Percentiles rank a stretch among this genome's conserved stretches.
Conservation (phyloP, 2,888 invertebrate species). For the Oligia strigilis region DNA sequence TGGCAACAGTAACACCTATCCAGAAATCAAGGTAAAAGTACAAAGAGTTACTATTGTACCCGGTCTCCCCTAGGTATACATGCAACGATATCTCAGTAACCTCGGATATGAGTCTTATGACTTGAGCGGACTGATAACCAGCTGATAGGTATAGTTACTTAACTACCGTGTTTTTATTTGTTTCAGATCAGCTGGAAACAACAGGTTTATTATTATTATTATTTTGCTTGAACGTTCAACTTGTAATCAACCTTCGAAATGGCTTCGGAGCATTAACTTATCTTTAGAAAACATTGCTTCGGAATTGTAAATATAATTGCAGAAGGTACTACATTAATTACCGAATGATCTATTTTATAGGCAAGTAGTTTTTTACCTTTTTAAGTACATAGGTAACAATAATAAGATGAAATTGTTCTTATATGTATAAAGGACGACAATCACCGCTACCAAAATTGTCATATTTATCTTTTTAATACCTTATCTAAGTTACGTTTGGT, state of each 20-base stretch:
- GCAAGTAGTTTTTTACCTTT: too few species aligned
- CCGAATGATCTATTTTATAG: too few species aligned
- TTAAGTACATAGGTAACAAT: too few species aligned
- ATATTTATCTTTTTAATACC: not conserved
- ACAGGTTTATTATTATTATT: not conserved
- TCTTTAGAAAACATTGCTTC: too few species aligned
- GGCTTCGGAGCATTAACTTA: not conserved
- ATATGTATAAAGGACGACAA: too few species aligned
- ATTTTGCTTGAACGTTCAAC: constrained; percentile 7
- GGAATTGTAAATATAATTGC: not conserved
- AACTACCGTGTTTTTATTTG: constrained; percentile 1
- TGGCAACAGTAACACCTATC: too few species aligned
- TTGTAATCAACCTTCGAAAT: not conserved
- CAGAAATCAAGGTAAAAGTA: too few species aligned
- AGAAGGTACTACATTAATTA: not conserved
- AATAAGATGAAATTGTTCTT: too few species aligned
- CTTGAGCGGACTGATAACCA: constrained; percentile 11
- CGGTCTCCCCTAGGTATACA: too few species aligned
- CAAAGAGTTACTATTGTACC: too few species aligned
- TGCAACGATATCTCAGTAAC: constrained; percentile 11
- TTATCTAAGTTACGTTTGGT: not conserved
- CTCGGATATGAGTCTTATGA: constrained; percentile 9
- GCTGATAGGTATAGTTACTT: not conserved
- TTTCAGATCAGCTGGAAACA: not conserved
- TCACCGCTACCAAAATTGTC: not conserved